Base-by-base conservation (phyloP, 2,113 vertebrate species). In the Cebidichthys violaceus region DNA sequence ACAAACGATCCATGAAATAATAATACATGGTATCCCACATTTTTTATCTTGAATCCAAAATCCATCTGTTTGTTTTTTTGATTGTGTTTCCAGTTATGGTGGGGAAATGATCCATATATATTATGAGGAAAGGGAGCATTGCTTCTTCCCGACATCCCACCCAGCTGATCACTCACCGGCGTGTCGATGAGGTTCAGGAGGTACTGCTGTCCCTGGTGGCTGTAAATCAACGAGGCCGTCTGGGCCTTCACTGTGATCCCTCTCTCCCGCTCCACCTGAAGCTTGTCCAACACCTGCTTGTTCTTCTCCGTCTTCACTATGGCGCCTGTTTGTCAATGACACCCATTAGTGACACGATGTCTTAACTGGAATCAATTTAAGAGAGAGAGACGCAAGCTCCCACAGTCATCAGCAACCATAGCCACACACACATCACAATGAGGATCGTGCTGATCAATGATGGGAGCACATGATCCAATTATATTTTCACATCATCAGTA, bases 241-340 rank as follows among this genome's bases (percentile, higher is more conserved):
- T 99, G 98, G 37, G 98, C 98, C 92, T 99, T 99, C 65, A 99
- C 98, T 0, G 98, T 99, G 89, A 99, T 99, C 59, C 98, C 98
- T 89, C 98, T 94, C 94, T 99, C 98, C 20, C 97, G 94, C 87
- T 99, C 98, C 91, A 99, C 98, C 92, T 99, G 98, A 20, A 99
- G 94, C 82, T 98, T 99, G 95, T 99, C 98, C 91, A 99, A 92
- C 77, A 99, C 98, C 92, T 99, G 98, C 65, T 97, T 98, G 89
- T 99, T 99, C 80, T 66, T 92, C 31, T 93, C 94, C 0, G 96
- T 97, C 94, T 97, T 99, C 41, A 93, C 95, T 93, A 99, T 99
- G 78, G 97, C 94, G 75, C 98, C 98, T 99, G 88, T 79, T 66
- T 29, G 11, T 14, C 64, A 91, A 81, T 4, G 50, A 71, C 60